phyloP scores from a whole-genome alignment of 2,888 invertebrate species.

The Apantesis nais region DNA sequence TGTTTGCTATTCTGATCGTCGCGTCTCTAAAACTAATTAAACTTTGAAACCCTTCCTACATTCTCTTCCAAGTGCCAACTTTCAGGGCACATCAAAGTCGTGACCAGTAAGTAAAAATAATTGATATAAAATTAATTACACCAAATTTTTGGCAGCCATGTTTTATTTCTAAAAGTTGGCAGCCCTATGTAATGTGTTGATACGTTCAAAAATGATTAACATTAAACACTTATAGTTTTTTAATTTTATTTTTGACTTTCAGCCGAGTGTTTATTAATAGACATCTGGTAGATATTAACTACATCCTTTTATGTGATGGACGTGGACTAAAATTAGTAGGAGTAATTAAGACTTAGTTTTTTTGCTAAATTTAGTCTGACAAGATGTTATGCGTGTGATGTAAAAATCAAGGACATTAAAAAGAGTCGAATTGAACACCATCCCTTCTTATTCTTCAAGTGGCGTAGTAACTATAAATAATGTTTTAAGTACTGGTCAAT shows the following conservation, averaged over 20 bases:
- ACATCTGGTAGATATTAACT: slow-evolving; percentile 14
- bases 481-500: too few species aligned
- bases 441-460: not conserved
- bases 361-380: not conserved
- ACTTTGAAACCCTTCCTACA: slow-evolving; percentile 25
- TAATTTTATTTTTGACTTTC: slow-evolving; percentile 34
- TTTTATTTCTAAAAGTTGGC: slow-evolving; percentile 43
- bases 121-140: slow-evolving; percentile 26
- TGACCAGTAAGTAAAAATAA: slow-evolving; percentile 29
- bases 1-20: too few species aligned
- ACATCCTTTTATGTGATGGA: slow-evolving; percentile 8
- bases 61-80: slow-evolving; percentile 32
- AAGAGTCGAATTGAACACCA: not conserved
- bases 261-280: slow-evolving; percentile 24
- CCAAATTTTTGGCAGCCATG: slow-evolving; percentile 29
- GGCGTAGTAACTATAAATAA: not conserved
- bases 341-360: not conserved
- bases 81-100: slow-evolving; percentile 28
- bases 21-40: slow-evolving; percentile 7
- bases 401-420: not conserved
- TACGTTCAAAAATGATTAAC: slow-evolving; percentile 42
- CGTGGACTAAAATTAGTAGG: not conserved
- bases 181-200: slow-evolving; percentile 36
- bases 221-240: slow-evolving; percentile 32
- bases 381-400: not conserved